Evolutionary conservation across 2,797 vertebrate genomes (phyloP), one percentile per base, ranked within the genome.

Genomic region (Scyliorhinus canicula): DNA sequence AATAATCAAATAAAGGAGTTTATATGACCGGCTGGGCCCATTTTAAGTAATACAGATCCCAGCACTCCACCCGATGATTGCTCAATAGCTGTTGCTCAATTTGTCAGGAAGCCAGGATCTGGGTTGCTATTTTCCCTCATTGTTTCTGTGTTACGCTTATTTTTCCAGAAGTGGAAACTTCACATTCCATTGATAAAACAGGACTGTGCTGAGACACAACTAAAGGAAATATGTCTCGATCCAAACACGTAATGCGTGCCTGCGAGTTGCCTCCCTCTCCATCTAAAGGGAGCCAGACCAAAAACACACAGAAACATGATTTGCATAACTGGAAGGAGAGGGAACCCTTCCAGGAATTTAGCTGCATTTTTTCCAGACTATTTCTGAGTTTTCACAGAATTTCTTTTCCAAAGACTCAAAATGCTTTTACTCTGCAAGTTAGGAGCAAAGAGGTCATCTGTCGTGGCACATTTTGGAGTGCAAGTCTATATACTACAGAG

Each of bases 141-240:
- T 93, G 67, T 93, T 93, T 93, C 65, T 71, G 69, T 52, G 47
- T 74, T 93, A 93, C 67, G 26, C 65, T 71, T 31, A 93, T 14
- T 50, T 93, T 93, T 71, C 47, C 93, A 93, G 93, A 74, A 44
- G 74, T 93, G 93, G 93, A 93, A 93, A 93, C 65, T 71, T 50
- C 31, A 93, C 65, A 93, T 93, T 93, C 93, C 93, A 93, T 93
- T 93, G 67, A 93, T 71, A 74, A 93, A 93, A 93, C 65, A 69
- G 31, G 44, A 52, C 47, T 52, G 44, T 28, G 67, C 44, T 2
- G 93, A 52, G 67, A 60, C 65, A 52, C 44, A n/a, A 67, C 65
- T 63, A 71, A 93, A 35, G 69, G 93, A 50, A 69, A 71, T 74
- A 28, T 93, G 44, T 31, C 93, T 71, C 47, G 52, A 44, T 52